Conservation (phyloP, 2,888 invertebrate species). For the Ceriagrion tenellum region DNA sequence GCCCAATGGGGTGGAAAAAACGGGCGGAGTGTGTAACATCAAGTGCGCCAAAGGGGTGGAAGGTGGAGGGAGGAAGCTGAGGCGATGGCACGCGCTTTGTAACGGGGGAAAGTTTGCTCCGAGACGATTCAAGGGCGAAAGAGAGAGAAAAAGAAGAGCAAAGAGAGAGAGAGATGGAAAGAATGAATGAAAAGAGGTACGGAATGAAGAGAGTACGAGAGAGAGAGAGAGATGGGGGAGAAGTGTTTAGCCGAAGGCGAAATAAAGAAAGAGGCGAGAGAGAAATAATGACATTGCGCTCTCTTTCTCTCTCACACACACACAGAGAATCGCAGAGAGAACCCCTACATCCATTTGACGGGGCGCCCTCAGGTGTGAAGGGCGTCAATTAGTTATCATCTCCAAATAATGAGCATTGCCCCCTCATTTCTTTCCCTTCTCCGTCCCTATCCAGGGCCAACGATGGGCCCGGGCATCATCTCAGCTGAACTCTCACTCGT, state of each 20-base stretch:
- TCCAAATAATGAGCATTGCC: constrained; percentile 35
- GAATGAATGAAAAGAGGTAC: constrained; percentile 11
- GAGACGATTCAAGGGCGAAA: constrained; percentile 17
- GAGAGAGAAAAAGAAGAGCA: not conserved
- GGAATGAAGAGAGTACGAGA: not conserved
- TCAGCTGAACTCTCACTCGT: too few relatives aligned
- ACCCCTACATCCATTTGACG: constrained; percentile 29
- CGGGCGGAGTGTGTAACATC: not conserved
- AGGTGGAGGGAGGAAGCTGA: constrained; percentile 10
- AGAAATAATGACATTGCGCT: constrained; percentile 35
- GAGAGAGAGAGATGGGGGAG: not conserved
- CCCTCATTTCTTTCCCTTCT: not conserved
- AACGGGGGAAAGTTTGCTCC: not conserved
- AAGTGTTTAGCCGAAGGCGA: too few relatives aligned
- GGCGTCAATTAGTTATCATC: constrained; percentile 63
- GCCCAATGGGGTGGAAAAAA: constrained; percentile 12
- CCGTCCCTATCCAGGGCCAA: not conserved
- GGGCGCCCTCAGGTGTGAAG: constrained; percentile 54
- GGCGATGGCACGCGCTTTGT: not conserved
- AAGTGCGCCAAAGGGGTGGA: not conserved
- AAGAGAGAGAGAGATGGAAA: not conserved
- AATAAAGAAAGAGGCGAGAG: not conserved
- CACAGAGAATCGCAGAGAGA: not conserved
- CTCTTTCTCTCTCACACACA: too few relatives aligned
- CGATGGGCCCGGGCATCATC: too few relatives aligned